phyloP scores from a whole-genome alignment of 2,888 invertebrate species.

The Choristoneura rosaceana region DNA sequence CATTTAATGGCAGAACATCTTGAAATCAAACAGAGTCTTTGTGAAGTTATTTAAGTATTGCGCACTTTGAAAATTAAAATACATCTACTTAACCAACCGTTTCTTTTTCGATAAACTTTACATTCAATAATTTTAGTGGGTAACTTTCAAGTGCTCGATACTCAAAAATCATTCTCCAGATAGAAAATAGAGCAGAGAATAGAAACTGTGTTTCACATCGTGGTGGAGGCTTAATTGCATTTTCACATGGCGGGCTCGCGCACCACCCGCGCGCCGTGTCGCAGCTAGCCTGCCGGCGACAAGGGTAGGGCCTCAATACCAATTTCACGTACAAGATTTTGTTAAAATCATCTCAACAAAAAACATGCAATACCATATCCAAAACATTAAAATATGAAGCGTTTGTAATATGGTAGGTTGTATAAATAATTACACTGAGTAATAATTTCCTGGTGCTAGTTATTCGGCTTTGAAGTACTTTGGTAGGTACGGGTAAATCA shows the following conservation, averaged over 20 bases:
- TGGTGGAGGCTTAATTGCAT: slow-evolving; percentile 37
- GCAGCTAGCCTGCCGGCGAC: background rate
- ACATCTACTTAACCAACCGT: background rate
- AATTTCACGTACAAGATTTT: background rate
- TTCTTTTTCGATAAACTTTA: background rate
- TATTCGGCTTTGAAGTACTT: background rate
- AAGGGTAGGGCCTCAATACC: background rate
- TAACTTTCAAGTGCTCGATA: background rate
- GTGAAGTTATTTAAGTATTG: background rate
- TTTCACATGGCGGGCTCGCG: slow-evolving; percentile 35
- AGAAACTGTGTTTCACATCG: slow-evolving; percentile 42
- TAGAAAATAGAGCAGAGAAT: slow-evolving; percentile 23
- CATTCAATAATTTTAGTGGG: background rate
- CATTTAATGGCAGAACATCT: background rate
- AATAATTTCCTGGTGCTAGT: background rate
- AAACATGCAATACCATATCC: background rate
- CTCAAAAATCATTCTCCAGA: background rate
- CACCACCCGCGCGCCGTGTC: slow-evolving; percentile 1
- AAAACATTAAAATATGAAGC: background rate
- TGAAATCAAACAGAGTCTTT: background rate
- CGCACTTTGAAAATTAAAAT: background rate
- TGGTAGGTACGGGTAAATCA: background rate
- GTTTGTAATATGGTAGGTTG: background rate
- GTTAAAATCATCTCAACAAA: background rate
- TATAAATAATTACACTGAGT: background rate